Conservation (phyloP, 2,113 vertebrate species). For the Pavo muticus region DNA sequence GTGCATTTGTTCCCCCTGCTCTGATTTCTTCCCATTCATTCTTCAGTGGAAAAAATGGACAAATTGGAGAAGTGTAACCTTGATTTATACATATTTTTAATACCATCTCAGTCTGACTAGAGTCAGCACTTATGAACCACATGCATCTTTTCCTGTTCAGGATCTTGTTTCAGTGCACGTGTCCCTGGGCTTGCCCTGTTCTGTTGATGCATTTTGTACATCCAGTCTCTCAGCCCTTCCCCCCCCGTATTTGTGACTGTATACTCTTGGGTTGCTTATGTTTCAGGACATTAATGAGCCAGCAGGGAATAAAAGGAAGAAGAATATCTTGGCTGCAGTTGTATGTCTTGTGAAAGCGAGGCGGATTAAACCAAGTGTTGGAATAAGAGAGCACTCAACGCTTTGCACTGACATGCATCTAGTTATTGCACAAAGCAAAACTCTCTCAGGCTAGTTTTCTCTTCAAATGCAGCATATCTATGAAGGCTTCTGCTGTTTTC, state of each 20-base stretch:
- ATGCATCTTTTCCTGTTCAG: neutral
- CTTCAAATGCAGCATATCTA: neutral
- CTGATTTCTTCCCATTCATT: neutral
- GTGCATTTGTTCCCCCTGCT: neutral
- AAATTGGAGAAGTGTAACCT: neutral
- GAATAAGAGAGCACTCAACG: neutral
- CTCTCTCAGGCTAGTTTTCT: neutral
- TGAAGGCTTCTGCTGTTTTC: neutral
- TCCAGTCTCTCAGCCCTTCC: rapidly evolving
- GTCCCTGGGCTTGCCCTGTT: neutral
- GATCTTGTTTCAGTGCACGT: neutral
- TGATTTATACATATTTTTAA: neutral
- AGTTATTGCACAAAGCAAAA: neutral
- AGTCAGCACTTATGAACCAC: neutral
- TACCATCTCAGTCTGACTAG: neutral
- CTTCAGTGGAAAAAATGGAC: neutral
- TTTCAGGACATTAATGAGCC: neutral
- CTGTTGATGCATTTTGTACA: neutral
- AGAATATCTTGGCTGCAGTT: neutral
- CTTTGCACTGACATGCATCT: neutral
- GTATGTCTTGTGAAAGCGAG: neutral
- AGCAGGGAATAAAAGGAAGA: neutral
- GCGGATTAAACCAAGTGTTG: neutral
- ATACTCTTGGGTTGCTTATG: neutral
- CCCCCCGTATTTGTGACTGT: neutral